These are phyloP conservation scores for Myripristis murdjan DNA, from an alignment of 2,797 vertebrate genomes.

Conservation along the genomic window DNA sequence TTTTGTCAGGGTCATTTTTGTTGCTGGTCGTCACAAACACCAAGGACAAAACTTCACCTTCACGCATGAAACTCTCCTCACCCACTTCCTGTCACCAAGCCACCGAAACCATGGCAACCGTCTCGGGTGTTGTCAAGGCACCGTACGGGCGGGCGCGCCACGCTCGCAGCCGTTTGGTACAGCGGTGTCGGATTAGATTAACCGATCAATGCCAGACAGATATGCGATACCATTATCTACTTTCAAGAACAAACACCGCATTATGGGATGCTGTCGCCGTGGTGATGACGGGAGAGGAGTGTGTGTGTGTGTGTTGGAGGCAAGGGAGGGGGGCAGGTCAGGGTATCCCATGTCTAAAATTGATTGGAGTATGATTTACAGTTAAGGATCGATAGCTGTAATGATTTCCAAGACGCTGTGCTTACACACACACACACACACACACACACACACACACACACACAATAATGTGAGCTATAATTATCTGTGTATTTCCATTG, in stretches of 20 bases:
- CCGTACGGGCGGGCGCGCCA: neutral
- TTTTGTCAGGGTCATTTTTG: too few relatives aligned
- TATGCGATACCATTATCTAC: conserved; percentile 56
- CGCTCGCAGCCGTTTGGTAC: conserved; percentile 8
- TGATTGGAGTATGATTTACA: conserved; percentile 47
- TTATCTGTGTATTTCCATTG: conserved; percentile 4
- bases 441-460: conserved; percentile 6
- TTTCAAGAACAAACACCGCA: conserved; percentile 30
- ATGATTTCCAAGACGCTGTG: conserved; percentile 18
- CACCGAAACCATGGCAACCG: conserved; percentile 26
- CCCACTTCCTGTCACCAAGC: neutral
- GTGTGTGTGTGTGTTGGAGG: too few relatives aligned
- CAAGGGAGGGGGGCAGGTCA: conserved; percentile 21
- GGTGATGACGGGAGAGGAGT: too few relatives aligned
- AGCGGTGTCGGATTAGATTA: conserved; percentile 34
- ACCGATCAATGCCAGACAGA: conserved; percentile 63
- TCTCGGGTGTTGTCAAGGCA: neutral
- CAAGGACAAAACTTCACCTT: neutral
- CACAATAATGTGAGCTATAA: too few relatives aligned
- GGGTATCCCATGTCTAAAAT: conserved; percentile 45
- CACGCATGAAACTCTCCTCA: neutral
- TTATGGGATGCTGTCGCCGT: conserved; percentile 61
- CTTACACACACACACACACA: neutral
- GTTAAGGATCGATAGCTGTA: conserved; percentile 26
- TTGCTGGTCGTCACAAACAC: neutral